These are phyloP conservation scores for Chaetoderma sp. DNA, from an alignment of 2,888 invertebrate genomes.

Conservation along the genomic window DNA sequence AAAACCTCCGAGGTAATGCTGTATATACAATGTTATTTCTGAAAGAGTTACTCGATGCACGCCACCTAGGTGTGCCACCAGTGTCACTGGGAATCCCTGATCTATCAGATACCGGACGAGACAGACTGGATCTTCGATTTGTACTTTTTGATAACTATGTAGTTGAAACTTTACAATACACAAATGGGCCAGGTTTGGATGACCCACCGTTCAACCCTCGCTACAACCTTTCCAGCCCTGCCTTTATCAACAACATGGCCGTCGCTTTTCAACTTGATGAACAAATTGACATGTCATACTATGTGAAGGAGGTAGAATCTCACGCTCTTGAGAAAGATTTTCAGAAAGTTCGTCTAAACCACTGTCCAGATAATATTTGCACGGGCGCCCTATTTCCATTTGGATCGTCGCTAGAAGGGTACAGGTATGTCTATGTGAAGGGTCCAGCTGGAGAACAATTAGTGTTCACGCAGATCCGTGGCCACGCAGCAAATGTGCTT, in stretches of 20 bases:
- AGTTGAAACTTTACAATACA: slow-evolving; percentile 14
- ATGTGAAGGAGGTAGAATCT: too few relatives aligned
- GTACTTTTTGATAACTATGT: slow-evolving; percentile 17
- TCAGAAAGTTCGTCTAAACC: too few relatives aligned
- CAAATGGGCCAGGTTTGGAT: not conserved
- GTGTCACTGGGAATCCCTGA: too few relatives aligned
- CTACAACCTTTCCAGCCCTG: slow-evolving; percentile 9
- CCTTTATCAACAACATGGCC: slow-evolving; percentile 11
- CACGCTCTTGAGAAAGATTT: too few relatives aligned
- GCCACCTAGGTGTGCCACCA: not conserved
- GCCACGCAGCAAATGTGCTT: too few relatives aligned
- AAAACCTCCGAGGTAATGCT: slow-evolving; percentile 4
- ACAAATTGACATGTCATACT: slow-evolving; percentile 4
- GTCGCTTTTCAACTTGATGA: not conserved
- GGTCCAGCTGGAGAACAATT: slow-evolving; percentile 13
- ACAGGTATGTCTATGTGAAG: too few relatives aligned
- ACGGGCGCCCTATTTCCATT: too few relatives aligned
- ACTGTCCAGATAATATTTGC: too few relatives aligned
- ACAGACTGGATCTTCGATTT: not conserved
- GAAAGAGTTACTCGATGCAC: slow-evolving; percentile 14
- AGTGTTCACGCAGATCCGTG: slow-evolving; percentile 21
- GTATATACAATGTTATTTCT: slow-evolving; percentile 9
- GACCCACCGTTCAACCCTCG: slow-evolving; percentile 9
- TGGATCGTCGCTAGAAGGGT: too few relatives aligned
- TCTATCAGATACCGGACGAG: not conserved